These are phyloP conservation scores for Stigmatopora nigra DNA, from an alignment of 2,113 vertebrate genomes.

Conservation along the genomic window DNA sequence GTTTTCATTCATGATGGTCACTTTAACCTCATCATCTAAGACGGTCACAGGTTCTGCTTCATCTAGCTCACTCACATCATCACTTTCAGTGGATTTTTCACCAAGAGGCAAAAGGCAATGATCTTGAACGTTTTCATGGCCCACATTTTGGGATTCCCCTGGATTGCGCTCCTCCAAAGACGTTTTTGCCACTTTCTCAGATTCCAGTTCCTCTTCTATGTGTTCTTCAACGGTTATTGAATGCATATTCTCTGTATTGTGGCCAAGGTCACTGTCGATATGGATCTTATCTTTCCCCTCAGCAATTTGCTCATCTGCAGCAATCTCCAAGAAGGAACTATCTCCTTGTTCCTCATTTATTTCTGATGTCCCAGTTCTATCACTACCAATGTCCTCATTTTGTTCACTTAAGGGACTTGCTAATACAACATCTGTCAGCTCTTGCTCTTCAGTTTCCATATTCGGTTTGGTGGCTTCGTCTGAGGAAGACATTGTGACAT, in stretches of 20 bases:
- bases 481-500: neutral
- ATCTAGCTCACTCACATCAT: neutral
- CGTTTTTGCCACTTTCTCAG: neutral
- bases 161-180: neutral
- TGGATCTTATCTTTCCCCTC: slow-evolving; percentile 18
- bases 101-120: neutral
- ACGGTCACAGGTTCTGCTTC: slow-evolving; percentile 39
- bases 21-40: slow-evolving; percentile 32
- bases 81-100: neutral
- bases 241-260: neutral
- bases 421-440: neutral
- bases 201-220: slow-evolving; percentile 17
- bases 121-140: slow-evolving; percentile 3
- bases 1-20: slow-evolving; percentile 1
- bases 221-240: neutral
- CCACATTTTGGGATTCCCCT: neutral
- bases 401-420: neutral
- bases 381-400: neutral
- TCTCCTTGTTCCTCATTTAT: slow-evolving; percentile 17
- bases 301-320: neutral
- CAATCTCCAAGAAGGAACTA: neutral
- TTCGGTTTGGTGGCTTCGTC: neutral
- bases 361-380: neutral
- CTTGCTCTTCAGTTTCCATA: neutral
- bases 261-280: neutral